Evolutionary conservation across 2,797 vertebrate species (phyloP).

Genomic region (Choloepus didactylus): DNA sequence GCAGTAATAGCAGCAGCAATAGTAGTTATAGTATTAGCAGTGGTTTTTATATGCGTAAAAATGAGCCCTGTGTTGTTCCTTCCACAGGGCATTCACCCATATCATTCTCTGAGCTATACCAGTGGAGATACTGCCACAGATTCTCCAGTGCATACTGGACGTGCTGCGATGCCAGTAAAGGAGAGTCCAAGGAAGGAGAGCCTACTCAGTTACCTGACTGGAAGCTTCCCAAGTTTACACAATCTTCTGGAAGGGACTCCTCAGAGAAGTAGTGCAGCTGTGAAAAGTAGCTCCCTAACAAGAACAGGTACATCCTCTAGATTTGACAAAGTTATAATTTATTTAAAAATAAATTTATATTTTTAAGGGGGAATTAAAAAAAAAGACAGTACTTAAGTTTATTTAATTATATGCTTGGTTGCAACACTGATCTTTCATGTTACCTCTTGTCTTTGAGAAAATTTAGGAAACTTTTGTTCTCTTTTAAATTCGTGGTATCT

Average conservation of each 20-base stretch:
- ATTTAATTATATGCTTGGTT: not conserved
- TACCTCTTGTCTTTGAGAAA: not conserved
- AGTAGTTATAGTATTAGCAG: not conserved
- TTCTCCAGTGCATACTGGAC: conserved; percentile 95
- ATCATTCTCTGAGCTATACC: conserved; percentile 98
- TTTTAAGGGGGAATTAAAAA: not conserved
- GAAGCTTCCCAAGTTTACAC: conserved; percentile 97
- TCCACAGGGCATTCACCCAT: conserved; percentile 96
- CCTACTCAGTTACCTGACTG: conserved; percentile 97
- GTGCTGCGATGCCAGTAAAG: conserved; percentile 91
- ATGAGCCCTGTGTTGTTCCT: not conserved
- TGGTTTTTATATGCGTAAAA: not conserved
- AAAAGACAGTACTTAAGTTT: not conserved
- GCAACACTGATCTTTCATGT: not conserved
- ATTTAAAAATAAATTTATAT: not conserved
- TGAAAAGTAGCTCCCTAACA: conserved; percentile 95
- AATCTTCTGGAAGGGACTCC: conserved; percentile 97
- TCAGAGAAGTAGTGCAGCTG: conserved; percentile 91
- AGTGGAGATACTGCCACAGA: conserved; percentile 98
- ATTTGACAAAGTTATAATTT: not conserved
- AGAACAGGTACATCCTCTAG: conserved; percentile 92
- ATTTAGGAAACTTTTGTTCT: conserved; percentile 1
- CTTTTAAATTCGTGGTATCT: not conserved
- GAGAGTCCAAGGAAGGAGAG: conserved; percentile 98
- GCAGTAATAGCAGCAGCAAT: not conserved